Percentiles rank a stretch among this genome's conserved stretches.
phyloP scores from a whole-genome alignment of 1,140 invertebrate species.

The Contarinia nasturtii region DNA sequence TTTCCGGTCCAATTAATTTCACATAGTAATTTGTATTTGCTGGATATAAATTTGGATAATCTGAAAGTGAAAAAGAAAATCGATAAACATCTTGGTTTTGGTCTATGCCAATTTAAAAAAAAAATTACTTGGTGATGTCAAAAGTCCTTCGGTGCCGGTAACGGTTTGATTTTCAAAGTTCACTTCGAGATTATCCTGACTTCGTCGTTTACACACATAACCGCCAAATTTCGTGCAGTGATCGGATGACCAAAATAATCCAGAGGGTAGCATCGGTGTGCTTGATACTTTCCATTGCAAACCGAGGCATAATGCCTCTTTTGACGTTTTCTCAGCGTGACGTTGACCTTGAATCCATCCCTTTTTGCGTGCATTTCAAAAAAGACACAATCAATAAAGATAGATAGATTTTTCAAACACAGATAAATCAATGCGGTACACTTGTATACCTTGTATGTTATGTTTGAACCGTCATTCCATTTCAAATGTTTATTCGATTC shows the following conservation, averaged over 20 bases:
- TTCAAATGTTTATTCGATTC: conserved; percentile 23
- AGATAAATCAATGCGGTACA: background rate
- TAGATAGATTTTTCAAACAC: background rate
- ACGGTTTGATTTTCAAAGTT: conserved; percentile 25
- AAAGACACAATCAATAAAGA: conserved; percentile 5
- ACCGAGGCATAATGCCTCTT: conserved; percentile 29
- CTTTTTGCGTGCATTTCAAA: conserved; percentile 10
- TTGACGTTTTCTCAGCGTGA: conserved; percentile 10
- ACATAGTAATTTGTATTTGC: conserved; percentile 45
- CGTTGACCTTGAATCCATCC: conserved; percentile 32
- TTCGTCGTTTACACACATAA: conserved; percentile 36
- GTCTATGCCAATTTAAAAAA: background rate
- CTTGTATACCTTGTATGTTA: conserved; percentile 28
- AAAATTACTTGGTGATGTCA: conserved; percentile 9
- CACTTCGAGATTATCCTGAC: conserved; percentile 15
- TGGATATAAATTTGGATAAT: conserved; percentile 43
- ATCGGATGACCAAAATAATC: conserved; percentile 38
- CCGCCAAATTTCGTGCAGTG: conserved; percentile 35
- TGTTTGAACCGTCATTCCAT: conserved; percentile 37
- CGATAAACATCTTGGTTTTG: too few relatives aligned
- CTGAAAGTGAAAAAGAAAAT: conserved; percentile 12
- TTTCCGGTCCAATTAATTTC: conserved; percentile 33
- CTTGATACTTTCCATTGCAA: conserved; percentile 39
- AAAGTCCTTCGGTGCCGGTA: conserved; percentile 28
- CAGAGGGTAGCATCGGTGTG: conserved; percentile 33